These are phyloP conservation scores for Pontoporia blainvillei DNA, from an alignment of 2,113 vertebrate species.

Conservation along the genomic window DNA sequence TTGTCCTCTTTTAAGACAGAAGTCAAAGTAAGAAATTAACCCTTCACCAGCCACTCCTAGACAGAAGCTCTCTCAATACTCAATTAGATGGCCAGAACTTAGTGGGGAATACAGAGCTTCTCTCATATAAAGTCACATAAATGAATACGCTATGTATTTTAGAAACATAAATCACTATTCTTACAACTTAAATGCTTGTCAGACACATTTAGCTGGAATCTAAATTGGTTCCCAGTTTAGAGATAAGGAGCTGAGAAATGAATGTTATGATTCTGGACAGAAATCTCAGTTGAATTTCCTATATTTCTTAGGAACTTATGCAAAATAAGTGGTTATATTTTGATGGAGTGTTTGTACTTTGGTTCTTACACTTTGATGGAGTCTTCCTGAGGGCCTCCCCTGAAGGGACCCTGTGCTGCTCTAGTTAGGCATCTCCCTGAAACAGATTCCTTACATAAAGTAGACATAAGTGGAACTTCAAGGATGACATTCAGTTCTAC, in stretches of 20 bases:
- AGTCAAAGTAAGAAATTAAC: neutral
- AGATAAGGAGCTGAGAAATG: neutral
- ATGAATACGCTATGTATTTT: neutral
- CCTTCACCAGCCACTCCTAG: neutral
- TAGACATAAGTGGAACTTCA: neutral
- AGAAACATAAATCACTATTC: neutral
- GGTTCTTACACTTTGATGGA: neutral
- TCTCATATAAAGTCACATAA: neutral
- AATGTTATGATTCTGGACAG: neutral
- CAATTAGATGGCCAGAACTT: neutral
- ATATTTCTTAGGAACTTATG: neutral
- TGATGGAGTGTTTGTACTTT: neutral
- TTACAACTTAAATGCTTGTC: neutral
- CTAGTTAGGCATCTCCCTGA: neutral
- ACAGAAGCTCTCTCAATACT: neutral
- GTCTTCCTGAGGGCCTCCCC: neutral
- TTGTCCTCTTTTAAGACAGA: neutral
- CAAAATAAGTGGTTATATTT: neutral
- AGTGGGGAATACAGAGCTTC: neutral
- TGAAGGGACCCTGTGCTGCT: neutral
- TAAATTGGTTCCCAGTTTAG: neutral
- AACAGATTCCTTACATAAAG: neutral
- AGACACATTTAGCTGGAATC: neutral
- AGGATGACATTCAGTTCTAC: neutral
- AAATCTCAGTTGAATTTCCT: neutral